Base-by-base conservation (phyloP, 2,113 vertebrate species). In the Cottus gobio region DNA sequence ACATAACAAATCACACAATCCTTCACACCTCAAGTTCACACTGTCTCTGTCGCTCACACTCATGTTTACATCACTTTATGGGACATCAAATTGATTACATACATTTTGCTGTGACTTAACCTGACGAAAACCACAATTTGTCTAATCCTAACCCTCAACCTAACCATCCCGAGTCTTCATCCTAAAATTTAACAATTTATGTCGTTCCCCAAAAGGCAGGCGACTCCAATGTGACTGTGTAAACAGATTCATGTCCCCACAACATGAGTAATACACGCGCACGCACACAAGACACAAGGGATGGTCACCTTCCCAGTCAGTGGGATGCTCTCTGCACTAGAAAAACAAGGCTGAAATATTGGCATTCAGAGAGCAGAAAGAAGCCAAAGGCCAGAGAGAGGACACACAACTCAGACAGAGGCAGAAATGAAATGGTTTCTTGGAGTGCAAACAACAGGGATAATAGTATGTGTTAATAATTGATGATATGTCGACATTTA, bases 301-400 rank as follows among this genome's bases (percentile, higher is more conserved):
- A 84, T 79, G 79, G 89, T 90, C 88, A 90, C 91, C 89, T 93
- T 90, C 80, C 65, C 63, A 44, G 77, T 80, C 87, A 66, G 80
- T 84, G 87, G 79, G 83, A 87, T 50, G 73, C 77, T 87, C 80
- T 82, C 67, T 76, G 71, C 67, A 78, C 68, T 64, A 64, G 30
- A 83, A 81, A 86, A 86, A 79, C 37, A 75, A 77, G 60, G 62
- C 68, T 75, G 85, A 81, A 87, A 88, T 83, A 91, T 86, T 90
- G 84, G 78, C 84, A 91, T 91, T 91, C 87, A 84, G 42, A 67
- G 54, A 73, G 82, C 63, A 86, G 48, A 71, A 31, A 83, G 73
- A 84, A 82, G 70, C 75, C 75, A 89, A 67, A 80, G 86, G 80
- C 80, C 70, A 79, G 48, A n/a, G 69, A 85, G 71, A 87, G 65